phyloP scores from a whole-genome alignment of 92 coral and sea anemone genomes.

The Hydrozoanthus gracilis region DNA sequence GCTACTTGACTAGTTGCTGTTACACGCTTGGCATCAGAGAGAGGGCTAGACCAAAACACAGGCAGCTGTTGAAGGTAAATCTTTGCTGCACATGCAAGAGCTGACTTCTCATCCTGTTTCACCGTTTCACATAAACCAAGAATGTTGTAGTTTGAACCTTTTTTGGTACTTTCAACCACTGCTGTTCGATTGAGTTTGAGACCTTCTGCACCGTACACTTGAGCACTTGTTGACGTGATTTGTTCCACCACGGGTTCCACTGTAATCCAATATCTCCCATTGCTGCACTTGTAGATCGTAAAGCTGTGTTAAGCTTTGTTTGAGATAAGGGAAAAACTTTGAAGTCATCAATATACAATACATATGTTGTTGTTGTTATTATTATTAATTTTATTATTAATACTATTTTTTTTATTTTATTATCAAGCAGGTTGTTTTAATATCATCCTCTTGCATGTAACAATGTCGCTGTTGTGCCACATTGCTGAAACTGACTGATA shows the following conservation, averaged over 20 bases:
- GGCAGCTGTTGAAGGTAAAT: slow-evolving; percentile 35
- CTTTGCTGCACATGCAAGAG: slow-evolving; percentile 43
- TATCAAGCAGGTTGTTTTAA: too few relatives aligned
- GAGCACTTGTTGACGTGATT: not conserved
- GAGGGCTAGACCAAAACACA: too few relatives aligned
- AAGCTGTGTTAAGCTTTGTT: not conserved
- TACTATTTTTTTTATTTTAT: too few relatives aligned
- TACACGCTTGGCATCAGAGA: not conserved
- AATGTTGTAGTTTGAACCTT: slow-evolving; percentile 31
- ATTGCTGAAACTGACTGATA: too few relatives aligned
- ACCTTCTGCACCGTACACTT: not conserved
- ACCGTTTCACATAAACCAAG: slow-evolving; percentile 48
- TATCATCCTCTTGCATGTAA: too few relatives aligned
- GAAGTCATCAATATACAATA: not conserved
- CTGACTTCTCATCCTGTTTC: slow-evolving; percentile 52
- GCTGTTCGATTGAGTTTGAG: not conserved
- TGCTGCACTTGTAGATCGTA: too few relatives aligned
- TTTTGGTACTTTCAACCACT: slow-evolving; percentile 46
- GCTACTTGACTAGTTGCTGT: not conserved
- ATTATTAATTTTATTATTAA: too few relatives aligned
- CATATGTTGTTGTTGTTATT: not conserved
- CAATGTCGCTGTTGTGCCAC: too few relatives aligned
- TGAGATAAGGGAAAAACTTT: not conserved
- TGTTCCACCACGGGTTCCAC: not conserved
- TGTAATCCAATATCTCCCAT: not conserved